These are phyloP conservation scores for Lithosia quadra DNA, from an alignment of 2,888 invertebrate genomes.

Conservation along the genomic window DNA sequence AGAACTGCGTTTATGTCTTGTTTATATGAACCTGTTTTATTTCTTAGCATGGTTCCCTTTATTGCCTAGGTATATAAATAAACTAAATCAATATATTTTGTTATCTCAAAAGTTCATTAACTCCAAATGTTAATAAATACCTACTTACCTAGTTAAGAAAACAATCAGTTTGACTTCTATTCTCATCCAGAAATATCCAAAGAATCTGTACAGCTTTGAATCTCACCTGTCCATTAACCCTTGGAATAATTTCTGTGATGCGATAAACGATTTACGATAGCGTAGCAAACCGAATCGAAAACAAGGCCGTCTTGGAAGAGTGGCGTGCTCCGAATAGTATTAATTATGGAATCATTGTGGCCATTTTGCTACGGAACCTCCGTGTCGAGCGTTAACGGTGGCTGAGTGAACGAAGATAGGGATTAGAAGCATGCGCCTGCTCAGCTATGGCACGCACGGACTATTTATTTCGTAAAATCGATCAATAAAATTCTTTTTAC, in stretches of 20 bases:
- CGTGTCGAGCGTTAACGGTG: conserved; percentile 68
- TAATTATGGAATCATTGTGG: conserved; percentile 77
- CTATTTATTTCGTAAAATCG: conserved; percentile 56
- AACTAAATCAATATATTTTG: background rate
- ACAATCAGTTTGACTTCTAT: conserved; percentile 22
- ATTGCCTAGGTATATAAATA: background rate
- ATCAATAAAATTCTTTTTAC: conserved; percentile 50
- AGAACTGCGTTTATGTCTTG: background rate
- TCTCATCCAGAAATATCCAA: conserved; percentile 41
- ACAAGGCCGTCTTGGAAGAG: conserved; percentile 78
- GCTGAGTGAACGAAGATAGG: conserved; percentile 62
- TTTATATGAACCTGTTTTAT: background rate
- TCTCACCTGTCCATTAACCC: conserved; percentile 75
- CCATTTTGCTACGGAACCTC: conserved; percentile 70
- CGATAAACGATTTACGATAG: conserved; percentile 81
- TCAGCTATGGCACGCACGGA: conserved; percentile 69
- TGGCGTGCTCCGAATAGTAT: conserved; percentile 76
- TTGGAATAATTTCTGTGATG: conserved; percentile 65
- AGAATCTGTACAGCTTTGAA: conserved; percentile 69
- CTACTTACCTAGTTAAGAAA: conserved; percentile 10
- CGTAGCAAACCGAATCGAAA: conserved; percentile 77
- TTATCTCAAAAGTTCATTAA: conserved; percentile 24
- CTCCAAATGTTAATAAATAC: conserved; percentile 24
- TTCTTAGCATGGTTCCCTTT: background rate
- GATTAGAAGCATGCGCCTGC: conserved; percentile 66